phyloP scores from a whole-genome alignment of 2,888 invertebrate species.

The Psylliodes chrysocephalus region DNA sequence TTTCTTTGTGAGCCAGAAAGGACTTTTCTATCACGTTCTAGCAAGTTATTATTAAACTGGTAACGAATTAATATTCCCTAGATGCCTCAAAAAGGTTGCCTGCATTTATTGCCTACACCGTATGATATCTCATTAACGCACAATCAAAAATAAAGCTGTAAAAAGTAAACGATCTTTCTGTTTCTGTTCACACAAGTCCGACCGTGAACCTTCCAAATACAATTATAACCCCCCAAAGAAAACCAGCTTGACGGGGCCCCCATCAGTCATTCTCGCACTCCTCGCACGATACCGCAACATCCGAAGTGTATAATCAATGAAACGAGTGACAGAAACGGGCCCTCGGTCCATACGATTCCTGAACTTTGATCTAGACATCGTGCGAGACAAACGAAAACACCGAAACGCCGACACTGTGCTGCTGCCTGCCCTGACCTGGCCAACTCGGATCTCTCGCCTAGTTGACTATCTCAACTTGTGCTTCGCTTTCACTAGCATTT shows the following conservation, averaged over 20 bases:
- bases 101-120: no score
- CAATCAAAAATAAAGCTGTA: no score
- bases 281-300: background rate
- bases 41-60: no score
- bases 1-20: no score
- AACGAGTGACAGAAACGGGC: constrained; percentile 28
- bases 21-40: no score
- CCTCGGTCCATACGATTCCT: constrained; percentile 8
- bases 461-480: constrained; percentile 33
- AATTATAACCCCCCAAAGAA: constrained; percentile 7
- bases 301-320: constrained; percentile 28
- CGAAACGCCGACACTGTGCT: no score
- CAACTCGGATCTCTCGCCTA: constrained; percentile 43
- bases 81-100: no score
- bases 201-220: constrained; percentile 23
- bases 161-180: no score
- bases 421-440: constrained; percentile 49
- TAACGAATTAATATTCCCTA: no score
- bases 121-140: no score
- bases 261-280: constrained; percentile 7
- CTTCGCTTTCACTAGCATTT: constrained; percentile 28
- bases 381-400: constrained; percentile 29
- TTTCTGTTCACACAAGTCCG: no score
- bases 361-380: constrained; percentile 40
- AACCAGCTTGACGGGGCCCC: constrained; percentile 21